Base-by-base conservation (phyloP, 2,797 vertebrate genomes). In the Steatocranus sp. region DNA sequence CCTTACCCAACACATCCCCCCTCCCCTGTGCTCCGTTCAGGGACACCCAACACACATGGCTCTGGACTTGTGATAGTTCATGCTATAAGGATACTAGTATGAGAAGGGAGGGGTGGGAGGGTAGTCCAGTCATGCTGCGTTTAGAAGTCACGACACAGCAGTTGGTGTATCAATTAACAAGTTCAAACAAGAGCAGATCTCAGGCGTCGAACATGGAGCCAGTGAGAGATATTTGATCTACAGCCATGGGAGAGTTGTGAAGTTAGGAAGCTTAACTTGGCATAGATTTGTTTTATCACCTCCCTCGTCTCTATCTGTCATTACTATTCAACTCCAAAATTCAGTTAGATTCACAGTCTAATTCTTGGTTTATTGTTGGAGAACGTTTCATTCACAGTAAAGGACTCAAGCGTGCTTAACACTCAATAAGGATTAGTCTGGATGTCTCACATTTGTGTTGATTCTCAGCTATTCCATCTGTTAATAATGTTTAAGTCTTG, bases 121-220 rank as follows among this genome's bases (percentile, higher is more conserved):
- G 41, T 56, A 86, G 81, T 86, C 51, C 9, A 8, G 56, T 85
- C 91, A 83, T 34, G 36, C 86, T 86, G 81, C 41, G 83, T 20
- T 61, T 53, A 80, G 87, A 79, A 89, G 76, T 90, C 81, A 73
- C 76, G 8, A 75, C 92, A 66, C 88, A 87, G 88, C 89, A 88
- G 91, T 86, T 89, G 88, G 75, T 89, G 75, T 86, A 88, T 93
- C 89, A 92, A 95, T 96, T 93, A 95, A 83, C 82, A 7, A 68
- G 75, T 89, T 90, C 63, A 89, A 90, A 90, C 84, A 78, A 81
- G 87, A 88, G 79, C 86, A 86, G 87, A 87, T 85, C 86, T 88
- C 58, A 34, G 78, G 81, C 83, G 12, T 89, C 84, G 82, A 83
- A 81, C 83, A 75, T 76, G 63, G 75, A 89, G 84, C 85, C 86